Evolutionary conservation across 2,888 invertebrate genomes (phyloP).

Genomic region (Xanthia icteritia): DNA sequence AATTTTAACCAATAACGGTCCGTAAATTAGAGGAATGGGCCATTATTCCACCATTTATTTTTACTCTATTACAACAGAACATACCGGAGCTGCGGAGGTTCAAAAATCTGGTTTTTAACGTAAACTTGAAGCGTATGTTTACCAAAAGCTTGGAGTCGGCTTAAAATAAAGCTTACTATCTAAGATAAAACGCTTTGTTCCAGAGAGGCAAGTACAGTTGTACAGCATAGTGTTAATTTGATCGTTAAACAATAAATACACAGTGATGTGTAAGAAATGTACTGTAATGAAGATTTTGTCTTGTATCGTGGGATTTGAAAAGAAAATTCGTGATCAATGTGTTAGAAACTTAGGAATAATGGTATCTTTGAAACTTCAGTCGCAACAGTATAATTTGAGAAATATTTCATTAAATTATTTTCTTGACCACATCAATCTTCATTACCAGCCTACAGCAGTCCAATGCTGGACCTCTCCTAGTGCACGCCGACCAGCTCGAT

Average conservation of each 20-base stretch:
- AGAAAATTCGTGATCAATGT: not conserved
- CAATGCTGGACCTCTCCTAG: too few relatives aligned
- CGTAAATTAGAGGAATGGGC: too few relatives aligned
- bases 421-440: too few relatives aligned
- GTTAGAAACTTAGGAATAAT: not conserved
- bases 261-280: not conserved
- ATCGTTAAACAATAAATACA: not conserved
- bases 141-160: slow-evolving; percentile 1
- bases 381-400: not conserved
- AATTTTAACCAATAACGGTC: too few relatives aligned
- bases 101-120: slow-evolving; percentile 18
- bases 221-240: slow-evolving; percentile 36
- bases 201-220: slow-evolving; percentile 28
- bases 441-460: too few relatives aligned
- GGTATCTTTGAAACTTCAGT: not conserved
- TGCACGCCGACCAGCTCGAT: too few relatives aligned
- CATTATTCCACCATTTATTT: not conserved
- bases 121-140: slow-evolving; percentile 9
- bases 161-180: slow-evolving; percentile 21
- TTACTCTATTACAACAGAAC: not conserved
- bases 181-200: slow-evolving; percentile 46
- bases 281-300: not conserved
- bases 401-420: not conserved
- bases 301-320: slow-evolving; percentile 15
- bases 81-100: not conserved